phyloP scores from a whole-genome alignment of 2,797 vertebrate species.

The Neosalanx taihuensis region DNA sequence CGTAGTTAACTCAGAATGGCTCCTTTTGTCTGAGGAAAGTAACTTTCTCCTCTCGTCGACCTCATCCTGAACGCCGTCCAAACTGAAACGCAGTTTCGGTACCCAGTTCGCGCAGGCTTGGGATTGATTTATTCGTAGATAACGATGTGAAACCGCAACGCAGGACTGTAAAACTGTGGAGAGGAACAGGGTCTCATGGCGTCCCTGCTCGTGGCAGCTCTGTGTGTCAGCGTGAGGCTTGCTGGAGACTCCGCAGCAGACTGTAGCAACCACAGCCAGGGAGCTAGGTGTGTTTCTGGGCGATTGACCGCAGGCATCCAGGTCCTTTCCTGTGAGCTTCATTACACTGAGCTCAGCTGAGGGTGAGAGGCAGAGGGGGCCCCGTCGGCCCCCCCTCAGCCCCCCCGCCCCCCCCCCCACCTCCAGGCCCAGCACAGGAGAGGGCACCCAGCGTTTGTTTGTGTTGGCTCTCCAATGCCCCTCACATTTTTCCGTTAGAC shows the following conservation, averaged over 20 bases:
- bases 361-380: constrained; percentile 37
- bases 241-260: not conserved
- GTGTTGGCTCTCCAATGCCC: constrained; percentile 51
- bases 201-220: not conserved
- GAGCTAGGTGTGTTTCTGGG: constrained; percentile 64
- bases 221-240: not conserved
- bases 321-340: constrained; percentile 61
- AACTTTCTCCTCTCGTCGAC: constrained; percentile 18
- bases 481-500: constrained; percentile 52
- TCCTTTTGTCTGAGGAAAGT: constrained; percentile 7
- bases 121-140: too few species aligned
- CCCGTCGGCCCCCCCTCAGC: not conserved
- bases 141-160: too few species aligned
- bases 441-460: constrained; percentile 50
- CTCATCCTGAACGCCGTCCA: not conserved
- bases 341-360: constrained; percentile 58
- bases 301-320: constrained; percentile 68
- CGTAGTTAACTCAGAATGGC: constrained; percentile 15
- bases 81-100: not conserved
- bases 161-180: too few species aligned
- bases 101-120: not conserved
- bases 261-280: constrained; percentile 18
- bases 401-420: constrained; percentile 9
- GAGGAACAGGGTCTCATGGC: too few species aligned
- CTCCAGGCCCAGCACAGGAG: constrained; percentile 37